Evolutionary conservation across 2,797 vertebrate genomes (phyloP).

Genomic region (Capromys pilorides): DNA sequence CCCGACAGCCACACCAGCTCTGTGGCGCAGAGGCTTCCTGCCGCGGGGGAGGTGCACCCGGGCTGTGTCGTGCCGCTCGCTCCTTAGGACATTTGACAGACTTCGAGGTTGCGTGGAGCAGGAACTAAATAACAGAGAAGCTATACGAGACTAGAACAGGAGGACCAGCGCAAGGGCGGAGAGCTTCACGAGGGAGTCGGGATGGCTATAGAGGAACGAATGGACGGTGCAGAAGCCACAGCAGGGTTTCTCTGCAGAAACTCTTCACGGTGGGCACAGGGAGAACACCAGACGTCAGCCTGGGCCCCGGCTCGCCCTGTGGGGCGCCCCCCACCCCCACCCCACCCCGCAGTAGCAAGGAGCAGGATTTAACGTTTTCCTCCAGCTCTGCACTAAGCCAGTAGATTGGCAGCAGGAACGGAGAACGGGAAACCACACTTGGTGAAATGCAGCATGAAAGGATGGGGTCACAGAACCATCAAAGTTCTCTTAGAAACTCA

Average conservation of each 20-base stretch:
- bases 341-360: not conserved
- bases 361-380: not conserved
- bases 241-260: not conserved
- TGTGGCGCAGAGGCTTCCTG: not conserved
- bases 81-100: not conserved
- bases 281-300: too few relatives aligned
- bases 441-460: not conserved
- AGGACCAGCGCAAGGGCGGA: not conserved
- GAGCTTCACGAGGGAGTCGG: not conserved
- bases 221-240: not conserved
- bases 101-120: not conserved
- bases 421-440: not conserved
- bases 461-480: too few relatives aligned
- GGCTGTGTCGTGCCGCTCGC: not conserved
- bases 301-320: not conserved
- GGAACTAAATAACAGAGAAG: not conserved
- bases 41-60: not conserved
- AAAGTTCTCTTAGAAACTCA: not conserved
- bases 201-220: not conserved
- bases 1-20: not conserved
- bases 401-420: not conserved
- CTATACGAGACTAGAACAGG: not conserved
- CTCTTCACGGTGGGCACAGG: not conserved
- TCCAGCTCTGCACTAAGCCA: not conserved
- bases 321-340: too few relatives aligned